Base-by-base conservation (phyloP, 2,113 vertebrate genomes). In the Talpa occidentalis region DNA sequence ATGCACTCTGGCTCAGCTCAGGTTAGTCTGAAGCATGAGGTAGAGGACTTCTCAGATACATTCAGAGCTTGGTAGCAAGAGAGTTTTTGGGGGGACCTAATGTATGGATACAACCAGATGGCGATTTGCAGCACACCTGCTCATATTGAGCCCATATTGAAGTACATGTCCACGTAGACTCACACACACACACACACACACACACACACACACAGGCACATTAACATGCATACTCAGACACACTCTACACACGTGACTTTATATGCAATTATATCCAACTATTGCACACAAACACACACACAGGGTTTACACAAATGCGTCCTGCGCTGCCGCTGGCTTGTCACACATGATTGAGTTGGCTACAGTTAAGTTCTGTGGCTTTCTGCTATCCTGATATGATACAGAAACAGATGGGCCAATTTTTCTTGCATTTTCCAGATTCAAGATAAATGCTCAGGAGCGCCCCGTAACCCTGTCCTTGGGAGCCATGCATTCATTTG, bases 351-450 rank as follows among this genome's bases (percentile, higher is more conserved):
- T 82, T 94, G 95, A 97, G 94, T 84, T 96, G 87, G 87, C 92
- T 96, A 73, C 83, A 56, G 96, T 96, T 91, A 94, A 93, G 73
- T 97, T 95, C 95, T 95, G 90, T 94, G 92, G 92, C 95, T 96
- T 94, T 95, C 96, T 90, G 94, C 88, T 96, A 78, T 90, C 88
- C 94, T 90, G 94, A 81, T 96, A 93, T 78, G 93, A 97, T 94
- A 88, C 44, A 90, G 94, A 97, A 96, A 95, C 88, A 93, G 92
- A 96, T 96, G 95, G 92, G 92, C 81, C 95, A 78, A 96, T 97
- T 96, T 97, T 97, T 97, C 96, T 95, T 97, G 81, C 95, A 96
- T 96, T 97, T 96, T 91, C 56, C 60, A 90, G 94, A 92, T 94
- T 91, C 77, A 90, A 94, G 95, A 97, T 97, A 96, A 97, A 97